These are phyloP conservation scores for Pissodes strobi DNA, from an alignment of 1,140 invertebrate genomes.

Conservation along the genomic window DNA sequence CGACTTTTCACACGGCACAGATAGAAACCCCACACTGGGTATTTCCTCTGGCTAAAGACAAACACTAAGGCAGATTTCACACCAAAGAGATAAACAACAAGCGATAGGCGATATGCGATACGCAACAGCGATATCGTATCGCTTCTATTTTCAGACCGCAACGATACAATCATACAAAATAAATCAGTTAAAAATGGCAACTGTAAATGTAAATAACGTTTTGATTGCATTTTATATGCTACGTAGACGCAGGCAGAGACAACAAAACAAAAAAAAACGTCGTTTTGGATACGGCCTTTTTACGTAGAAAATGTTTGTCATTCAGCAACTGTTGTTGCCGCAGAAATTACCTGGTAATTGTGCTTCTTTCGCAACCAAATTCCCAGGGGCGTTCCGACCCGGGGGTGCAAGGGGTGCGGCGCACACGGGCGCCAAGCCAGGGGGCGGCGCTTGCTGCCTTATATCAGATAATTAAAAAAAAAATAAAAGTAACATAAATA, in stretches of 20 bases:
- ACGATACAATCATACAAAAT: background rate
- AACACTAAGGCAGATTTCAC: constrained; percentile 6
- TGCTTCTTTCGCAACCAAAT: background rate
- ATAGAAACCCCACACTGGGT: too few relatives aligned
- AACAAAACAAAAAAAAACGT: background rate
- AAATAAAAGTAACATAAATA: too few relatives aligned
- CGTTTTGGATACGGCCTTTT: background rate
- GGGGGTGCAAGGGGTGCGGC: too few relatives aligned
- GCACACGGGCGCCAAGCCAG: too few relatives aligned
- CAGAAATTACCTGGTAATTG: background rate
- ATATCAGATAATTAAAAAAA: too few relatives aligned
- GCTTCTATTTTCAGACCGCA: background rate
- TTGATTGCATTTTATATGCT: constrained; percentile 8
- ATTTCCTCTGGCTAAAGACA: too few relatives aligned
- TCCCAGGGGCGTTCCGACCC: too few relatives aligned
- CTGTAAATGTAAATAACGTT: constrained; percentile 10
- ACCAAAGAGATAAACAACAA: too few relatives aligned
- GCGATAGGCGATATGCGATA: background rate
- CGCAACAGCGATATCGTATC: background rate
- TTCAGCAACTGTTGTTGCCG: background rate
- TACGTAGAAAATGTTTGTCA: background rate
- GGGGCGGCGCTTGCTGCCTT: too few relatives aligned
- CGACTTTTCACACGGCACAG: too few relatives aligned
- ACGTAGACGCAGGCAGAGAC: background rate
- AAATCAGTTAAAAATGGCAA: too few relatives aligned